Base-by-base conservation (phyloP, 2,888 invertebrate genomes). In the Amphipoea oculea region DNA sequence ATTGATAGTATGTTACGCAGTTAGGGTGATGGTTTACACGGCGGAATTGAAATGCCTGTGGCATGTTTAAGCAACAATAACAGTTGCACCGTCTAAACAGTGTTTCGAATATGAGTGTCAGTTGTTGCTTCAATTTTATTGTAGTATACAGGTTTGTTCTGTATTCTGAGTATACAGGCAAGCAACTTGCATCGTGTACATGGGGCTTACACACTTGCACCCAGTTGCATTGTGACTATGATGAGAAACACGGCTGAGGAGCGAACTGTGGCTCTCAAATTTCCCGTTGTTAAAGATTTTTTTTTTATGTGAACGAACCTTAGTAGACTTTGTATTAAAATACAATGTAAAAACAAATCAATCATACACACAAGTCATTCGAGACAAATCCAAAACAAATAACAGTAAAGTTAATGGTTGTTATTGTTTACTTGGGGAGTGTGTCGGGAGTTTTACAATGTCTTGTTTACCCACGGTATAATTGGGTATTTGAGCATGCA, bases 401-500 rank as follows among this genome's bases (percentile, higher is more conserved):
- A 81, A 69, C 76, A 77, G 36, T 69, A 57, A 66, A 60, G 73
- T 68, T 76, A 79, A 86, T 73, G 60, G 14, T n/a, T 79, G 74
- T 79, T 76, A 78, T 76, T 85, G 78, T 81, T 86, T 80, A 73
- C 79, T 42, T 54, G 42, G 71, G 51, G 57, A 82, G 78, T 70
- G 78, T 82, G 70, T 76, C 54, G 65, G 23, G 48, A 73, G 62
- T 73, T 85, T 85, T 81, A 77, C 70, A 85, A 78, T 74, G 81
- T 78, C 83, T 82, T 82, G 81, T 88, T 86, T 83, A 78, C 81
- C 66, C 54, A 70, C 68, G 65, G 76, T 86, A 86, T 40, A 36
- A 88, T 88, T 86, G 88, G 79, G 79, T 83, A 86, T 88, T 87
- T 82, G 72, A 86, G 70, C 79, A 73, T 79, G 57, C 73, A 83